Evolutionary conservation across 1,140 invertebrate genomes (phyloP), one percentile per base, ranked within the genome.

Genomic region (Hetaerina americana): DNA sequence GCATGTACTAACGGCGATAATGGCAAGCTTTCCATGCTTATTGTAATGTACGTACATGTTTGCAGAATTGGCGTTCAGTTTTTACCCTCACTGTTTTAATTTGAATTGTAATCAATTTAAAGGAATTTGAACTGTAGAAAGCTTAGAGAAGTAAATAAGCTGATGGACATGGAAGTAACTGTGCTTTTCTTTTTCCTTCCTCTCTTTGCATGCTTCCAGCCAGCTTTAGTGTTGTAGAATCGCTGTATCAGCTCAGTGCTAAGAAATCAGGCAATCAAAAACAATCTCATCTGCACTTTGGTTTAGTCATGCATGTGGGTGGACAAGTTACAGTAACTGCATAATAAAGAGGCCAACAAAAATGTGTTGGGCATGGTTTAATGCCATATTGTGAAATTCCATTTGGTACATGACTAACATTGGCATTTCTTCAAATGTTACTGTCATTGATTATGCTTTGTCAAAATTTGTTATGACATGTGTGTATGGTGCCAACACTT

Each of bases 291-390:
- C 15, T 57, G 40, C 40, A 57, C 40, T 57, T 57, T 57, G 40
- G 10, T 57, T 57, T 57, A 69, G 57, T 68, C 28, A 73, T 70
- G 68, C 68, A 40, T 72, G 26, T 28, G 57, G 67, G 68, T 71
- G 72, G 72, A 73, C 72, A 75, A 75, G 72, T 75, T 75, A 25
- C 28, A 75, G 74, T 75, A 75, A 75, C 72, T 75, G 71, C 40
- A 68, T 74, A 57, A 72, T 72, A 66, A 72, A 70, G 40, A 57
- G 40, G 40, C 40, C 40, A 57, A 57, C 22, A 57, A 57, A 57
- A 57, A 57, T 40, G 40, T 57, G 40, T 57, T 57, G 22, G 40
- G 40, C 40, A 57, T 57, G 22, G 40, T 57, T 57, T 57, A 10
- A 57, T 57, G 40, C 40, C 40, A 57, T 12, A 57, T 57, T 57